Conservation (phyloP, 2,113 vertebrate genomes). For the Oryzias javanicus region DNA sequence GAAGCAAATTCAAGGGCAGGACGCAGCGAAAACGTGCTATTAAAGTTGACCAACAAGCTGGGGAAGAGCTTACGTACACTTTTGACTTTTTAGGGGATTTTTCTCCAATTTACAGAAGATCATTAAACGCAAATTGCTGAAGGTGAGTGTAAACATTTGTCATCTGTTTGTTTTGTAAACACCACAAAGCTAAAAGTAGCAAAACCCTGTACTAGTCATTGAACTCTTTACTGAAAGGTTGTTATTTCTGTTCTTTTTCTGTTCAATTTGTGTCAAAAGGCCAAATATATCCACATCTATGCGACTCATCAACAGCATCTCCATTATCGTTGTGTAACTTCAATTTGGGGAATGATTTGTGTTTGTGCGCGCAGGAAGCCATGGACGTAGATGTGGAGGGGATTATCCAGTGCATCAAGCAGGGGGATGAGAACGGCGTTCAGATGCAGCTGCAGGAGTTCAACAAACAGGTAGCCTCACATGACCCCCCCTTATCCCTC, state of each 20-base stretch:
- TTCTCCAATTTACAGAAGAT: background rate
- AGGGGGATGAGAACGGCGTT: constrained; percentile 68
- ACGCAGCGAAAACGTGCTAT: background rate
- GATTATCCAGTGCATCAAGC: constrained; percentile 76
- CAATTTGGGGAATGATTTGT: constrained; percentile 34
- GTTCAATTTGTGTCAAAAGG: background rate
- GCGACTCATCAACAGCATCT: background rate
- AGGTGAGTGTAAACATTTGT: constrained; percentile 21
- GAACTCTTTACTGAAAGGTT: background rate
- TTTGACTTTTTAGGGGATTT: background rate
- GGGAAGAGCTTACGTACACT: background rate
- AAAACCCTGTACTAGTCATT: background rate
- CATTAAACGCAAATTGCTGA: background rate
- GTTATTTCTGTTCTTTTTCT: background rate
- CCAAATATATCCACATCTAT: background rate
- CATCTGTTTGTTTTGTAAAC: background rate
- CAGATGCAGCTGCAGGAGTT: constrained; percentile 70
- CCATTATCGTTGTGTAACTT: constrained; percentile 44
- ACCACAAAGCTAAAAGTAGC: background rate
- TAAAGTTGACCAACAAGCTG: constrained; percentile 6
- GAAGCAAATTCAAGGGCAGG: constrained; percentile 30
- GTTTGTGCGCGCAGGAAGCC: constrained; percentile 21
- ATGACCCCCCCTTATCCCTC: background rate
- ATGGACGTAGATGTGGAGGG: constrained; percentile 72
- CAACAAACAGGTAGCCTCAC: constrained; percentile 70